phyloP scores from a whole-genome alignment of 2,797 vertebrate species.

The Ceryle rudis region DNA sequence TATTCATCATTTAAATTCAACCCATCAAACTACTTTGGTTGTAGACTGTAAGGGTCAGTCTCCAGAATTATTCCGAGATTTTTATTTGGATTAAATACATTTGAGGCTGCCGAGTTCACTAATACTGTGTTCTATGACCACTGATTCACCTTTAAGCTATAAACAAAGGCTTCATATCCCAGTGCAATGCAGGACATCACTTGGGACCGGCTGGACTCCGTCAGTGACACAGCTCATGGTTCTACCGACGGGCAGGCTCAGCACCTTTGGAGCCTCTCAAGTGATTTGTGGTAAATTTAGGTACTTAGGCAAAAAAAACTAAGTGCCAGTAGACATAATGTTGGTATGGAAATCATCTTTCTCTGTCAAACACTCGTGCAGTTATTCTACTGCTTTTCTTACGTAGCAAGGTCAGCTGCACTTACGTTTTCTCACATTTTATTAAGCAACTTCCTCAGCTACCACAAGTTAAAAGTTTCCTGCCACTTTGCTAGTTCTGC shows the following conservation, averaged over 20 bases:
- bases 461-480: background rate
- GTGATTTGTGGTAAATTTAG: background rate
- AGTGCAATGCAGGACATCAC: background rate
- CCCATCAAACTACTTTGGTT: background rate
- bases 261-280: background rate
- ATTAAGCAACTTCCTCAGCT: constrained; percentile 30
- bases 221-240: accelerated
- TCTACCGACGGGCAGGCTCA: background rate
- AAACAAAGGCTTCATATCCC: background rate
- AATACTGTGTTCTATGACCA: background rate
- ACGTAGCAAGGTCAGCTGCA: background rate
- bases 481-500: background rate
- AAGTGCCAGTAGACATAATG: background rate
- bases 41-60: background rate
- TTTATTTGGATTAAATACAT: background rate
- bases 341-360: background rate
- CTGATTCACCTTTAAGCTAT: background rate
- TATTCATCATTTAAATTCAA: background rate
- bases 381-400: background rate
- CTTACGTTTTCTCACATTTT: background rate
- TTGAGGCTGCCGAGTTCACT: background rate
- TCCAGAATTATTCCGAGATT: background rate
- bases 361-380: background rate
- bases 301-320: background rate
- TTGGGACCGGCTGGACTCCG: background rate